Conservation (phyloP, 2,888 invertebrate species). For the Macrosoma leucophasiata region DNA sequence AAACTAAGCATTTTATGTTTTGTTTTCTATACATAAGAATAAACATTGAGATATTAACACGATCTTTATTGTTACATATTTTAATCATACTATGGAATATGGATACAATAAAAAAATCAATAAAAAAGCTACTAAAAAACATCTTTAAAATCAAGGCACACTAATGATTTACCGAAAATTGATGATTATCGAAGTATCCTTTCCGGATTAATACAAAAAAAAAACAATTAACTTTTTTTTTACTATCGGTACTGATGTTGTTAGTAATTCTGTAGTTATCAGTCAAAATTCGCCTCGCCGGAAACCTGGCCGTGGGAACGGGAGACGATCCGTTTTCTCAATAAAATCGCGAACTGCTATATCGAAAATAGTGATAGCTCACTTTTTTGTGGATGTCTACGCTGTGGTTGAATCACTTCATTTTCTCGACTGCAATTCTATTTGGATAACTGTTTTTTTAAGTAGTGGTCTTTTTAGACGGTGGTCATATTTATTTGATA, state of each 20-base stretch:
- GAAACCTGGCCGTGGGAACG: constrained; percentile 68
- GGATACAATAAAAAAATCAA: too few relatives aligned
- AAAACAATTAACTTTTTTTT: constrained; percentile 22
- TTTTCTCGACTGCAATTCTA: constrained; percentile 9
- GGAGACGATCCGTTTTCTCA: constrained; percentile 60
- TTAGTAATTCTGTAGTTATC: constrained; percentile 62
- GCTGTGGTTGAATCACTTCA: constrained; percentile 10
- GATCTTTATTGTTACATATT: too few relatives aligned
- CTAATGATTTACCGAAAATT: too few relatives aligned
- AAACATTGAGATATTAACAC: too few relatives aligned
- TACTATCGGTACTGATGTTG: constrained; percentile 52
- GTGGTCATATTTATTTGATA: too few relatives aligned
- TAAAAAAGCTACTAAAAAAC: too few relatives aligned
- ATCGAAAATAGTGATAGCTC: constrained; percentile 43
- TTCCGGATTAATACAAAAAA: not conserved
- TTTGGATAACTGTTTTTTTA: constrained; percentile 8
- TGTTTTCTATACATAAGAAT: too few relatives aligned
- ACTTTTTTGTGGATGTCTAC: constrained; percentile 22
- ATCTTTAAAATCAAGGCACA: too few relatives aligned
- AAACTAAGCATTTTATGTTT: too few relatives aligned
- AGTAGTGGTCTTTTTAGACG: not conserved
- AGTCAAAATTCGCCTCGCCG: constrained; percentile 74
- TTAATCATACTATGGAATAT: too few relatives aligned
- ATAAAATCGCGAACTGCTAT: constrained; percentile 57
- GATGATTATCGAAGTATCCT: too few relatives aligned